Percentiles rank a stretch among this genome's conserved stretches.
Evolutionary conservation across 2,888 invertebrate genomes (phyloP).

Genomic region (Nomada ferruginata): DNA sequence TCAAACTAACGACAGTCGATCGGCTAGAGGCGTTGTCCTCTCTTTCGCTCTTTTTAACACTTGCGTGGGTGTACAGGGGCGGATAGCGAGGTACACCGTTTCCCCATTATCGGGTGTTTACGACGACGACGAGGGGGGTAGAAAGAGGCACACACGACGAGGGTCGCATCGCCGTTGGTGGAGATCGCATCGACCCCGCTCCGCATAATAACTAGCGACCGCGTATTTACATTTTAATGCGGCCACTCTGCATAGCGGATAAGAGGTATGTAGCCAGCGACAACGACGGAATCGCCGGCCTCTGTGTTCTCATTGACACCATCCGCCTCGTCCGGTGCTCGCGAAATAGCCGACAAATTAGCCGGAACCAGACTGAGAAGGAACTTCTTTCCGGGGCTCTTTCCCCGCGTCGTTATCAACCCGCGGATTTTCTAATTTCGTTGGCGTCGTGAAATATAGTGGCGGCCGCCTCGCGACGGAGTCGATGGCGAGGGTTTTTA

Average conservation of each 20-base stretch:
- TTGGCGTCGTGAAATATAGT: constrained; percentile 5
- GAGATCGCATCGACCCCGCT: constrained; percentile 73
- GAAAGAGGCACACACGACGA: constrained; percentile 65
- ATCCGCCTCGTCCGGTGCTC: constrained; percentile 10
- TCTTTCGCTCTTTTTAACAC: constrained; percentile 45
- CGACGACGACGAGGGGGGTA: constrained; percentile 69
- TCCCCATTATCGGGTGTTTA: constrained; percentile 80
- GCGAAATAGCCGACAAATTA: constrained; percentile 44
- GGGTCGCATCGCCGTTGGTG: constrained; percentile 71
- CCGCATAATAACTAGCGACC: constrained; percentile 78
- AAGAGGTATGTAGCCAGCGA: constrained; percentile 63
- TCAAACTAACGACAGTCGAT: constrained; percentile 27
- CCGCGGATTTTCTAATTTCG: constrained; percentile 1
- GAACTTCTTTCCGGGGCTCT: neutral
- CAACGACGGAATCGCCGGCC: constrained; percentile 59
- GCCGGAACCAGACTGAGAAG: constrained; percentile 1
- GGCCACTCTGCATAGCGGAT: constrained; percentile 73
- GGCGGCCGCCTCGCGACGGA: neutral
- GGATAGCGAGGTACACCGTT: constrained; percentile 76
- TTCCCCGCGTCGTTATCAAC: neutral
- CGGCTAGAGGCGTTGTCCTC: constrained; percentile 5
- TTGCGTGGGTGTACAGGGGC: constrained; percentile 62
- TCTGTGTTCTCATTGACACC: constrained; percentile 48
- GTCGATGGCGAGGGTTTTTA: constrained; percentile 36
- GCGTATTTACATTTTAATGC: constrained; percentile 80